Evolutionary conservation across 2,888 invertebrate genomes (phyloP), one percentile per base, ranked within the genome.

Genomic region (Trissoscelio sp.): DNA sequence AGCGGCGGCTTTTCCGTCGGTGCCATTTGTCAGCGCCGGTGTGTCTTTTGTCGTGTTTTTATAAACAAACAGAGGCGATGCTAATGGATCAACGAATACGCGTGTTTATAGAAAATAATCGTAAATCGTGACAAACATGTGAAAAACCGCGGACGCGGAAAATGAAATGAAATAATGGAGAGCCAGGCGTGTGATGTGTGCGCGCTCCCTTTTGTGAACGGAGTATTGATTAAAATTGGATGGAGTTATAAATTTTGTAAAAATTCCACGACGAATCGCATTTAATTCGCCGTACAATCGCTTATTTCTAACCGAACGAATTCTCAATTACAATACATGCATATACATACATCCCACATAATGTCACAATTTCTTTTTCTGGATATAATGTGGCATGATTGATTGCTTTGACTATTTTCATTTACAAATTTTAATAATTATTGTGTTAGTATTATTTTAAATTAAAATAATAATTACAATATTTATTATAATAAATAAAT

Each of bases 31-130:
- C 67, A 67, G 48, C 66, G 48, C 24, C 31, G 24, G 12, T 14
- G 31, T 58, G 67, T 67, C 58, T 67, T 75, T 75, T 51, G 75
- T 67, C 51, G 14, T 75, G 58, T 67, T 75, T 75, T 67, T 66
- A 46, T 67, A n/a, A n/a, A n/a, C n/a, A 66, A 58, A 58, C 67
- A 66, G 39, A 48, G 34, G 42, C 37, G 16, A 58, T 42, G 58
- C 51, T 75, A 67, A 75, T 51, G 58, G 18, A 67, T 58, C 22
- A 37, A 7, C 48, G 44, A 20, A 66, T 31, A 46, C 44, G 42
- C 67, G 44, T 58, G 67, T 60, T 60, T 69, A 44, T 69, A 67
- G 3, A 77, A 60, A 69, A 77, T 77, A 67, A 60, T 2, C 67
- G 51, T 77, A 60, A 77, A 77, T 77, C 66, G 48, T 42, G 42